phyloP scores from a whole-genome alignment of 2,888 invertebrate genomes.

The Machimus atricapillus region DNA sequence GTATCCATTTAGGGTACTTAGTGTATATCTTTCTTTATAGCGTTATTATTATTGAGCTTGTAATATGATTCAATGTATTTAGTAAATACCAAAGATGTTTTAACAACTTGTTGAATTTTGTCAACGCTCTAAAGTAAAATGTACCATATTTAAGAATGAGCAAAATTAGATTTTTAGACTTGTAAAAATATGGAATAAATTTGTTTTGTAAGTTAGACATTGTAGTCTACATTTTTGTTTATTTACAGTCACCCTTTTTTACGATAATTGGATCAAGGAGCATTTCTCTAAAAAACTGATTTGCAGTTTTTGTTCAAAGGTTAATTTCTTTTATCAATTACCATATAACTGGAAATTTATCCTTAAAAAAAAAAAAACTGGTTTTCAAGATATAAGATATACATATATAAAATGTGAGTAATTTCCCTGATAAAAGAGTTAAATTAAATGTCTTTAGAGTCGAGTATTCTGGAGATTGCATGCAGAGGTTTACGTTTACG shows the following conservation, averaged over 20 bases:
- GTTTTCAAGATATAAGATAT: too few species aligned
- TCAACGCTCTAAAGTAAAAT: slow-evolving; percentile 39
- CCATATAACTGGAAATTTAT: too few species aligned
- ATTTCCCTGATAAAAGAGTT: too few species aligned
- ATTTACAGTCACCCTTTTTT: background rate
- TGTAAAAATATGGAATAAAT: slow-evolving; percentile 29
- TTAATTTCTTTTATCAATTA: too few species aligned
- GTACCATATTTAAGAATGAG: slow-evolving; percentile 20
- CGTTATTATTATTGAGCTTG: slow-evolving; percentile 3
- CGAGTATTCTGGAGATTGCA: too few species aligned
- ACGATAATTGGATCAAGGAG: background rate
- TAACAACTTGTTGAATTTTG: slow-evolving; percentile 45
- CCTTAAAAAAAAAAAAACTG: too few species aligned
- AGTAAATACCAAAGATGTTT: slow-evolving; percentile 47
- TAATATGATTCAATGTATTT: slow-evolving; percentile 31
- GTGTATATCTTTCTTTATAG: background rate
- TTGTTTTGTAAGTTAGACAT: slow-evolving; percentile 17
- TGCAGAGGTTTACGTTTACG: too few species aligned
- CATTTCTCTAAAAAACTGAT: too few species aligned
- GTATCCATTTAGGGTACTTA: background rate
- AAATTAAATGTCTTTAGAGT: too few species aligned
- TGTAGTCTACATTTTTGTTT: background rate
- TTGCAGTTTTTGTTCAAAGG: background rate
- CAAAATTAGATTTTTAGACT: slow-evolving; percentile 11
- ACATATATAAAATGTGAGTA: too few species aligned